These are phyloP conservation scores for Acropora tenuis DNA, from an alignment of 64 coral and sea anemone species.

Conservation along the genomic window DNA sequence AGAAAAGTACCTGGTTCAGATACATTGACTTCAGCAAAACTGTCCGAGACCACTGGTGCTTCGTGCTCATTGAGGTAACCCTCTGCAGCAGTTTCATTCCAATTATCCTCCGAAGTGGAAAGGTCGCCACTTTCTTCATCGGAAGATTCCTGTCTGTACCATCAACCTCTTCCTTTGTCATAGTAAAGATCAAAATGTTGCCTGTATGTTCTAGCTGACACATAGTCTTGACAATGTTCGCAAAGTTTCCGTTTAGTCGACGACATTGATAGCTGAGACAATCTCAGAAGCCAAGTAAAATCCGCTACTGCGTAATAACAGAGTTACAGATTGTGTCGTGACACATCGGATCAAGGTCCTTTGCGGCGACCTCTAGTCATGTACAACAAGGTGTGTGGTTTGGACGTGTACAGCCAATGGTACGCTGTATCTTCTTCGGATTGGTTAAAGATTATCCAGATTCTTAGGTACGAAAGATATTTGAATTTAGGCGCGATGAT, in stretches of 20 bases:
- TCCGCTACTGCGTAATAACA: not conserved
- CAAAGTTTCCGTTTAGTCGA: constrained; percentile 66
- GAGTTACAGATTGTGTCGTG: not conserved
- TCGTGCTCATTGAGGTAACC: not conserved
- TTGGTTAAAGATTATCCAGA: not conserved
- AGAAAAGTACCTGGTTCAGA: constrained; percentile 32
- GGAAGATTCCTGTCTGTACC: constrained; percentile 60
- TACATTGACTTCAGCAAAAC: not conserved
- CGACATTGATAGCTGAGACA: constrained; percentile 33
- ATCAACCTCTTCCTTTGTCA: constrained; percentile 63
- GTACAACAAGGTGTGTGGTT: not conserved
- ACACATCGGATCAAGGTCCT: not conserved
- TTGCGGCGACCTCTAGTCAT: not conserved
- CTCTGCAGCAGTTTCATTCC: not conserved
- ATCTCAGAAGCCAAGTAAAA: not conserved
- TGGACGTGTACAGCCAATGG: not conserved
- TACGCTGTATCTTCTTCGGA: not conserved
- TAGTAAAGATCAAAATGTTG: constrained; percentile 74
- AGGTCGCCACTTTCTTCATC: constrained; percentile 43
- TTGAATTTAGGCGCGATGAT: constrained; percentile 7
- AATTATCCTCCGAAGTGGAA: constrained; percentile 1
- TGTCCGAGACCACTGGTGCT: constrained; percentile 2
- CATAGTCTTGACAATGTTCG: constrained; percentile 71
- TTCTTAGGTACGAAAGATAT: not conserved
- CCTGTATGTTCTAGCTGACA: constrained; percentile 71